Conservation (phyloP, 1,140 invertebrate species). For the Drosophila prosaltans region DNA sequence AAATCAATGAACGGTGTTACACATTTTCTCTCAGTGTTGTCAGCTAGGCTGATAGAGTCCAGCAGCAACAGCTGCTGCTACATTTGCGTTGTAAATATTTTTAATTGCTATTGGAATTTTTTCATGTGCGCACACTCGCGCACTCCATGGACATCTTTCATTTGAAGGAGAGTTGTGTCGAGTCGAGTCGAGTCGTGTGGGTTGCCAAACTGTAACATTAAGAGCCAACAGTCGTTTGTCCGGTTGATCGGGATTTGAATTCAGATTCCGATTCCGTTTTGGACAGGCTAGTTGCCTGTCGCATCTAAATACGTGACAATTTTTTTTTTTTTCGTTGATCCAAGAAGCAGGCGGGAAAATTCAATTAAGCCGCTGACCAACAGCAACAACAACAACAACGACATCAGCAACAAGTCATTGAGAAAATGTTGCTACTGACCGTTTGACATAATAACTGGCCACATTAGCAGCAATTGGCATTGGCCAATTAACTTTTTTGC, state of each 20-base stretch:
- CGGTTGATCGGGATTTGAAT: slow-evolving; percentile 44
- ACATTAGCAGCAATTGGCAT: slow-evolving; percentile 80
- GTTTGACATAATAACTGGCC: slow-evolving; percentile 81
- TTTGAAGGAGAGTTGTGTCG: slow-evolving; percentile 34
- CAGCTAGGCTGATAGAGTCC: neutral
- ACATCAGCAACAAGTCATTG: slow-evolving; percentile 42
- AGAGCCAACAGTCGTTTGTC: slow-evolving; percentile 36
- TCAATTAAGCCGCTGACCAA: slow-evolving; percentile 20
- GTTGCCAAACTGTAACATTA: slow-evolving; percentile 71
- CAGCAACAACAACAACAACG: neutral
- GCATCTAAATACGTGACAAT: slow-evolving; percentile 25
- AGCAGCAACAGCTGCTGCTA: slow-evolving; percentile 52
- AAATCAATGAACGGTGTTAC: too few relatives aligned
- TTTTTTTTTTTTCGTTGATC: slow-evolving; percentile 11
- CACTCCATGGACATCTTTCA: slow-evolving; percentile 70
- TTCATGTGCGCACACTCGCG: slow-evolving; percentile 50
- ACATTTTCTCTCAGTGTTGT: slow-evolving; percentile 33
- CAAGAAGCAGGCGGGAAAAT: slow-evolving; percentile 19
- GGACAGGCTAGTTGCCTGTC: slow-evolving; percentile 13
- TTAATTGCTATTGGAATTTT: slow-evolving; percentile 79
- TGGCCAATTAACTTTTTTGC: slow-evolving; percentile 77
- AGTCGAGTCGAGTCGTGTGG: slow-evolving; percentile 54
- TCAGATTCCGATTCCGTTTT: slow-evolving; percentile 16
- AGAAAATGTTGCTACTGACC: slow-evolving; percentile 61
- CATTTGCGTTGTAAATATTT: slow-evolving; percentile 81